These are phyloP conservation scores for Eustalomyia histrio DNA, from an alignment of 2,888 invertebrate species.

Conservation along the genomic window DNA sequence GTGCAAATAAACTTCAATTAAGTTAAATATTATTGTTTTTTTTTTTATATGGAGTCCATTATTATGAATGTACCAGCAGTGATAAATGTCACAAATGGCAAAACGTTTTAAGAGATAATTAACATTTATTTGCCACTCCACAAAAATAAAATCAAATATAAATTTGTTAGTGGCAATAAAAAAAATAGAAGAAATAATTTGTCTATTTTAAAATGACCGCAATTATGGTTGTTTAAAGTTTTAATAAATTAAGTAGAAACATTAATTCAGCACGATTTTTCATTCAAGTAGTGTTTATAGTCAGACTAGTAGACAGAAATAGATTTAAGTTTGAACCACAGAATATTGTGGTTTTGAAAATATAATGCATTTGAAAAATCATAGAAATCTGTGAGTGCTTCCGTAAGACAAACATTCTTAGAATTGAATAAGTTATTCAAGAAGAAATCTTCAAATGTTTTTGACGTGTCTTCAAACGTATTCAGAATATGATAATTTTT, in stretches of 20 bases:
- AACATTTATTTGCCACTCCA: slow-evolving; percentile 40
- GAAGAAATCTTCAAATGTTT: too few species aligned
- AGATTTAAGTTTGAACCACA: too few species aligned
- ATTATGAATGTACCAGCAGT: slow-evolving; percentile 22
- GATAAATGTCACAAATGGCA: slow-evolving; percentile 56
- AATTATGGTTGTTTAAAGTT: slow-evolving; percentile 56
- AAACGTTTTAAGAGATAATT: slow-evolving; percentile 57
- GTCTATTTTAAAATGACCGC: slow-evolving; percentile 42
- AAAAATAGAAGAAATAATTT: slow-evolving; percentile 38
- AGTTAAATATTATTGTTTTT: slow-evolving; percentile 51
- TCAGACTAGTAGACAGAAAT: too few species aligned
- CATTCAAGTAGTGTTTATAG: background rate
- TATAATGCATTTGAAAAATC: too few species aligned
- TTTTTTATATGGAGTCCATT: background rate
- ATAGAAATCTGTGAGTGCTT: too few species aligned
- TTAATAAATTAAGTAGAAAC: slow-evolving; percentile 8
- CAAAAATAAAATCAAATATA: slow-evolving; percentile 23
- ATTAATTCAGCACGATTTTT: background rate
- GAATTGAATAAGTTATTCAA: too few species aligned
- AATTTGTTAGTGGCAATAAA: slow-evolving; percentile 51
- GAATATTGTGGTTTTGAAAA: too few species aligned
- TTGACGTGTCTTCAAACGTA: too few species aligned
- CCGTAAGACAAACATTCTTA: too few species aligned
- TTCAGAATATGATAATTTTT: too few species aligned
- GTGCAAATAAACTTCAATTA: slow-evolving; percentile 59